These are phyloP conservation scores for Crocidura indochinensis DNA, from an alignment of 2,797 vertebrate species.

Conservation along the genomic window DNA sequence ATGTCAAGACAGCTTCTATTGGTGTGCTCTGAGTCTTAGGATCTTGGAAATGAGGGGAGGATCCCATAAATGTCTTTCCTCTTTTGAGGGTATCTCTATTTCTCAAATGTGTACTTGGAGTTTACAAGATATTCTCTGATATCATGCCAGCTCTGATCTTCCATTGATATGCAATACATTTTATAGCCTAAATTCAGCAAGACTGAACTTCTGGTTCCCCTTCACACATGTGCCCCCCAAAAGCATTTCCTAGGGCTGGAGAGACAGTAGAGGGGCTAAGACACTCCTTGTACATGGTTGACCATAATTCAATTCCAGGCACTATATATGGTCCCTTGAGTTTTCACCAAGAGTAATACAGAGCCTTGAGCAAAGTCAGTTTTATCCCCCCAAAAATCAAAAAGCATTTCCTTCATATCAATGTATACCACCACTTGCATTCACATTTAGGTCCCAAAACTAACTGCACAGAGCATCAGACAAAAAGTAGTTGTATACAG, in stretches of 20 bases:
- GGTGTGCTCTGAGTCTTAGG: background rate
- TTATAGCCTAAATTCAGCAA: background rate
- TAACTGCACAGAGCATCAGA: background rate
- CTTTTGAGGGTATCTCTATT: background rate
- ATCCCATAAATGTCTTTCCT: background rate
- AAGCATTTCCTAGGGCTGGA: no score
- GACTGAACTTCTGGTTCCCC: constrained; percentile 1
- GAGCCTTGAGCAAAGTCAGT: no score
- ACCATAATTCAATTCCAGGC: no score
- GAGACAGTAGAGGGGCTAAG: no score
- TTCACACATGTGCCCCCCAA: background rate
- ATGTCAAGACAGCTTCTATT: no score
- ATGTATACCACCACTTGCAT: background rate
- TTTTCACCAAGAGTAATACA: no score
- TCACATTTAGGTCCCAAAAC: background rate
- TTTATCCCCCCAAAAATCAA: no score
- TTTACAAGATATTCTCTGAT: constrained; percentile 27
- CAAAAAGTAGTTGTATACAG: constrained; percentile 2
- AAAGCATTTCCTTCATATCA: background rate
- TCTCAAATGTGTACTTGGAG: constrained; percentile 28
- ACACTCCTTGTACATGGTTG: no score
- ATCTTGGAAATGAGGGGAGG: background rate
- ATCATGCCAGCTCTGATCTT: constrained; percentile 36
- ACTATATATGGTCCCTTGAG: no score
- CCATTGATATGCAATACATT: background rate